These are phyloP conservation scores for Archocentrus centrarchus DNA, from an alignment of 2,113 vertebrate species.

Conservation along the genomic window DNA sequence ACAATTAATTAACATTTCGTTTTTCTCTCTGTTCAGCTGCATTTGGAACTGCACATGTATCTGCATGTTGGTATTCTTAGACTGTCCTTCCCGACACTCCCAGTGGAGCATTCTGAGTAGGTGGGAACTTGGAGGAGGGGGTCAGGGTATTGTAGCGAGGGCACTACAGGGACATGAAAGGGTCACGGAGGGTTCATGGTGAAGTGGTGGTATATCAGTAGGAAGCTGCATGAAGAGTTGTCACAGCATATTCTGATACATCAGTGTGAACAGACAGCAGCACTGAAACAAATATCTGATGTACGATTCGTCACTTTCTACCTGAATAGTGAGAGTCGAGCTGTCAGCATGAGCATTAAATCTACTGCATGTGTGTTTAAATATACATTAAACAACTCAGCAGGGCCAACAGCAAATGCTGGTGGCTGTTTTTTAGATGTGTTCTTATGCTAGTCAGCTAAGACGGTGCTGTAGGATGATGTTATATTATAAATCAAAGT, in stretches of 20 bases:
- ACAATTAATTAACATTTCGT: neutral
- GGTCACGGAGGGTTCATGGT: constrained; percentile 10
- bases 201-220: neutral
- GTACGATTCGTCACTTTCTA: neutral
- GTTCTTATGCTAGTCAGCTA: neutral
- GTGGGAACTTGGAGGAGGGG: neutral
- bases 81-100: neutral
- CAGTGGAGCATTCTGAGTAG: neutral
- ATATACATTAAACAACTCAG: neutral
- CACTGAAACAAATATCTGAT: neutral
- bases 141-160: neutral
- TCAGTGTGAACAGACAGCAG: neutral
- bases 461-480: neutral
- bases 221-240: neutral
- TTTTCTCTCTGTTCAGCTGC: neutral
- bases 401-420: no score
- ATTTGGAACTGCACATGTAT: neutral
- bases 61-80: neutral
- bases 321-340: neutral
- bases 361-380: neutral
- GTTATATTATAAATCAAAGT: no score
- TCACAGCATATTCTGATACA: neutral
- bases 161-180: constrained; percentile 2
- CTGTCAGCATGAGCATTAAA: constrained; percentile 11
- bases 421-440: no score